Percentiles rank a stretch among this genome's conserved stretches.
Conservation (phyloP, 2,113 vertebrate species). For the Felis chaus region DNA sequence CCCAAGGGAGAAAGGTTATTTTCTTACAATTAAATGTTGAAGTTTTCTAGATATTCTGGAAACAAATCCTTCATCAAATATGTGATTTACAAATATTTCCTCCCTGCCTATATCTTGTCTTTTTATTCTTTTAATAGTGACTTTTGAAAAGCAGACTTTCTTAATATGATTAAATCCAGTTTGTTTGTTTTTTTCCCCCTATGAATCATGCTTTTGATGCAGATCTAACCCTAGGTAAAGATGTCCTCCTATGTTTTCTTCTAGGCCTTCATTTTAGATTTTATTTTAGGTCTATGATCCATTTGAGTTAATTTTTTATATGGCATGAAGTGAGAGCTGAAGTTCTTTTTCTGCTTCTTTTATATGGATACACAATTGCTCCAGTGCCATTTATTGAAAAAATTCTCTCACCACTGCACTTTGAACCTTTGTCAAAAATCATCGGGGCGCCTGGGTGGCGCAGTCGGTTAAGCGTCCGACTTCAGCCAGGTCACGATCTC, state of each 20-base stretch:
- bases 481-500: too few species aligned
- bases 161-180: not conserved
- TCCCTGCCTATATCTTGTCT: not conserved
- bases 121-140: conserved; percentile 3
- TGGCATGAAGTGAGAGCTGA: not conserved
- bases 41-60: not conserved
- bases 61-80: not conserved
- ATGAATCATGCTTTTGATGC: conserved; percentile 3
- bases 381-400: not conserved
- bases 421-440: not conserved
- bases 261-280: not conserved
- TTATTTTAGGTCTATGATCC: not conserved
- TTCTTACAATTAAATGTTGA: not conserved
- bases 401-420: not conserved
- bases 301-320: not conserved
- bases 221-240: not conserved
- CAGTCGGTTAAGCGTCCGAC: too few species aligned
- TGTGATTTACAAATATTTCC: not conserved
- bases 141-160: not conserved
- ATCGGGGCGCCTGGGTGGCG: too few species aligned
- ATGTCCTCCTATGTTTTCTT: not conserved
- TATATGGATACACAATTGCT: not conserved
- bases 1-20: not conserved
- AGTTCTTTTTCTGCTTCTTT: not conserved
- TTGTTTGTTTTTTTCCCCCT: not conserved